These are phyloP conservation scores for Mus pahari DNA, from an alignment of 2,113 vertebrate genomes.

Conservation along the genomic window DNA sequence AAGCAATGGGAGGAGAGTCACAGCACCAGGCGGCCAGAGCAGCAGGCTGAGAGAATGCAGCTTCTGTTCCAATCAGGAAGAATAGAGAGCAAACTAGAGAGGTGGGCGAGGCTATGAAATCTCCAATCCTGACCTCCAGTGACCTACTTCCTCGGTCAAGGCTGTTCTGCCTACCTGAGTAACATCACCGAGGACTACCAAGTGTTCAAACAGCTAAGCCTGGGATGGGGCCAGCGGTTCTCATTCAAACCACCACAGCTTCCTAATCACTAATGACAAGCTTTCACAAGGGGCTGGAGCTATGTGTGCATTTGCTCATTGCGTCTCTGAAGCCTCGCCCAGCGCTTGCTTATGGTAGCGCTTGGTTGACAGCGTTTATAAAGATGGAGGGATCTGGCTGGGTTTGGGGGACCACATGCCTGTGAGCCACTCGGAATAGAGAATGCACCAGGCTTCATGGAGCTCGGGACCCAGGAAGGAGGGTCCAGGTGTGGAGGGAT, in stretches of 20 bases:
- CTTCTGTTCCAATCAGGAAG: neutral
- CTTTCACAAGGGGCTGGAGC: neutral
- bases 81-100: neutral
- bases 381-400: neutral
- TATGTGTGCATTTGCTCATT: no score
- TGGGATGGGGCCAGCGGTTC: neutral
- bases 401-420: neutral
- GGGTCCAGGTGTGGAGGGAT: neutral
- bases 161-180: neutral
- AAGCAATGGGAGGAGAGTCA: neutral
- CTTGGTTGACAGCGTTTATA: neutral
- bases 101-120: neutral
- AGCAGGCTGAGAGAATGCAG: neutral
- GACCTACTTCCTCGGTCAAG: neutral
- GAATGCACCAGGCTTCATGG: neutral
- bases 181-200: neutral
- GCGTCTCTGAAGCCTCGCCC: neutral
- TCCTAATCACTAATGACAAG: neutral
- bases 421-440: neutral
- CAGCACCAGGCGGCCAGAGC: neutral
- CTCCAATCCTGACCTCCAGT: neutral
- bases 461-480: neutral
- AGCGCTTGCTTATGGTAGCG: accelerated
- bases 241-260: neutral
- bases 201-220: no score